Evolutionary conservation across 2,113 vertebrate genomes (phyloP), one percentile per base, ranked within the genome.

Genomic region (Vombatus ursinus): DNA sequence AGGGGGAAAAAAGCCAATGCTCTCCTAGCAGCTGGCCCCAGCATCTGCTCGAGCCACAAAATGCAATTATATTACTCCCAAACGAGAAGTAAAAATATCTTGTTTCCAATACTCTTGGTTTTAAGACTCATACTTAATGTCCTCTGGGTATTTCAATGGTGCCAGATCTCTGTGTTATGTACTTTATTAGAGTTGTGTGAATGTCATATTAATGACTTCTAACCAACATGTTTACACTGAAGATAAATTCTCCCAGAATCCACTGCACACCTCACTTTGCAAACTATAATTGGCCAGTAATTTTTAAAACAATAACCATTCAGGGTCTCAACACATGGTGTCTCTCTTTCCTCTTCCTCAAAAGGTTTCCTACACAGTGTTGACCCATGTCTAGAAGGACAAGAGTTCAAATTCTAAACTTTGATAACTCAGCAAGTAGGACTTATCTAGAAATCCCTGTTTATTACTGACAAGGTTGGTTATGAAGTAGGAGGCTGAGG

Each of bases 51-150:
- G 98, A 99, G 98, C 99, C 99, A 99, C 99, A 98, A 96, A 98
- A 99, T 96, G 98, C 99, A 98, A 98, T 98, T 99, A 98, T 98
- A 99, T 98, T 98, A 99, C 99, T 99, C 99, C 99, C 99, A 97
- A 98, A 98, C 97, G 99, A 99, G 99, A 99, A 99, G 98, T 99
- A 99, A 99, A 99, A 99, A 99, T 99, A 99, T 98, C 99, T 99
- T 98, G 98, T 99, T 99, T 99, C 98, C 99, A 99, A 98, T 98
- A 98, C 98, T 99, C 98, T 98, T 99, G 98, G 99, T 99, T 99
- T 99, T 99, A 99, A 99, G 99, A 98, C 98, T 99, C 98, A 98
- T 98, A 98, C 98, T 98, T 98, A 98, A 98, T 98, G 98, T 99
- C 98, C 99, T 98, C 98, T 96, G 98, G 99, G 99, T 96, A 98